phyloP scores from a whole-genome alignment of 2,797 vertebrate species.

The Uromys caudimaculatus region DNA sequence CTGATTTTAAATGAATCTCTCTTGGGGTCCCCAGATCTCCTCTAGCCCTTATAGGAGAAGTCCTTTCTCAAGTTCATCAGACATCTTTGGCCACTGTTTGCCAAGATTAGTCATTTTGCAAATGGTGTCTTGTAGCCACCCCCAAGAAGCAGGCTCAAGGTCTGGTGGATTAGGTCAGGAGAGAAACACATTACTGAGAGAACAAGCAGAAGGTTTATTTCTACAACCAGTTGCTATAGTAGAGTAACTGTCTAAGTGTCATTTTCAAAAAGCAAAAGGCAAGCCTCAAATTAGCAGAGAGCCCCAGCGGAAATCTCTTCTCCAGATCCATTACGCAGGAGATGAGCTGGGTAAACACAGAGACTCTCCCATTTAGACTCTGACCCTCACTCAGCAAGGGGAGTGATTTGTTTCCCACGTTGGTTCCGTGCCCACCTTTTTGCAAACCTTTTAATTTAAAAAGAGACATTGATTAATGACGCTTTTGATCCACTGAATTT shows the following conservation, averaged over 20 bases:
- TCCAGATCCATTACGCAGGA: conserved; percentile 75
- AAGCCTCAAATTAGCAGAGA: conserved; percentile 69
- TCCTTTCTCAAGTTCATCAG: neutral
- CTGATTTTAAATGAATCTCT: neutral
- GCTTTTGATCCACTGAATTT: conserved; percentile 76
- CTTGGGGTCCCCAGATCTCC: neutral
- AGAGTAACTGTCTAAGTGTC: conserved; percentile 52
- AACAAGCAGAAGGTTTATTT: conserved; percentile 25
- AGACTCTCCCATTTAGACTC: conserved; percentile 75
- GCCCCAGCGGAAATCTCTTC: conserved; percentile 68
- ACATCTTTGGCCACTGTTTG: neutral
- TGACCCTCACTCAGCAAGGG: conserved; percentile 77
- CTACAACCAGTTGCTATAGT: conserved; percentile 25
- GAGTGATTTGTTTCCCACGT: conserved; percentile 80
- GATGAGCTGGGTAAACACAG: conserved; percentile 75
- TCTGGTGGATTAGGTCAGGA: neutral
- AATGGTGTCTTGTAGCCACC: neutral
- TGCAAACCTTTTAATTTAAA: conserved; percentile 83
- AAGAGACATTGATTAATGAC: conserved; percentile 84
- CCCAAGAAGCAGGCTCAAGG: neutral
- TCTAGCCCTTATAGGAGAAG: neutral
- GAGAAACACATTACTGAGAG: neutral
- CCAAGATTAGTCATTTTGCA: neutral
- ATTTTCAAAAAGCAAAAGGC: conserved; percentile 73
- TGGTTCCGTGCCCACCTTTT: conserved; percentile 81